phyloP scores from a whole-genome alignment of 1,140 invertebrate species.

The Zeugodacus cucurbitae region DNA sequence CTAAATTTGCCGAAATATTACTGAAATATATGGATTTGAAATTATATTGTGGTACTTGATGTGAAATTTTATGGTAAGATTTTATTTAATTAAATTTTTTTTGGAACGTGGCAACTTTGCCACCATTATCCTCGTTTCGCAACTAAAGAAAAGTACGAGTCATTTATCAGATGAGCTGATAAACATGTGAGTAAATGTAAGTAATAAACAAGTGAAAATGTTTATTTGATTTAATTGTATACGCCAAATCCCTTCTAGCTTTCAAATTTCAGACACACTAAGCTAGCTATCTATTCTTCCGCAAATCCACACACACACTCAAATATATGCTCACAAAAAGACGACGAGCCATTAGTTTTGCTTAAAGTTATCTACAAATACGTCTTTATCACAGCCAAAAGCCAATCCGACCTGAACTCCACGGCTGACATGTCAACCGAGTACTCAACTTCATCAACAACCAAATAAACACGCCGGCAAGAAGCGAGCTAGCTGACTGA shows the following conservation, averaged over 20 bases:
- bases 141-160: no score
- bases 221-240: not conserved
- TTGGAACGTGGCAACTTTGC: no score
- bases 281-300: not conserved
- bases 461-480: not conserved
- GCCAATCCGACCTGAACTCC: slow-evolving; percentile 13
- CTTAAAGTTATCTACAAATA: slow-evolving; percentile 32
- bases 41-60: no score
- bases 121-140: no score
- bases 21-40: no score
- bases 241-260: not conserved
- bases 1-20: no score
- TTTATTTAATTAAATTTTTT: no score
- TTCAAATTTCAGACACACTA: not conserved
- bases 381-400: not conserved
- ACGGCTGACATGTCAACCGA: slow-evolving; percentile 1
- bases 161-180: no score
- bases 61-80: no score
- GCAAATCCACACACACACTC: not conserved
- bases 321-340: not conserved
- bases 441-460: slow-evolving; percentile 31
- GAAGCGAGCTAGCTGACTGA: not conserved
- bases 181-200: not conserved
- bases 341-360: slow-evolving; percentile 5
- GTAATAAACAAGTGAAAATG: not conserved